Evolutionary conservation across 2,113 vertebrate genomes (phyloP), one percentile per base, ranked within the genome.

Genomic region (Heterotilapia buettikoferi): DNA sequence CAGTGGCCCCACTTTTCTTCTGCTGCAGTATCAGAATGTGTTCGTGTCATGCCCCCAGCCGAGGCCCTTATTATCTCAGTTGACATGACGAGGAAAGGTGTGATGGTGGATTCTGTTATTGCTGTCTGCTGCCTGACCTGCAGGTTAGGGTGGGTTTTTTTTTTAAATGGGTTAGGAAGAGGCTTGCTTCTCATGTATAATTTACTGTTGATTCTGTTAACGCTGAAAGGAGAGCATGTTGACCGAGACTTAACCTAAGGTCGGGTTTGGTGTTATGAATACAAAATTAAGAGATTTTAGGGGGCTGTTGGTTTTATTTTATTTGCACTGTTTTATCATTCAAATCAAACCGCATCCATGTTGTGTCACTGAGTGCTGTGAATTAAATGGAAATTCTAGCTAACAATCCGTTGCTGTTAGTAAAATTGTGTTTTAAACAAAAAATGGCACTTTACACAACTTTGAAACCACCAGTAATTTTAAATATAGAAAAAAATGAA

Each of bases 81-180:
- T 92, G 94, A 96, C 95, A 92, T 63, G 90, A 92, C 59, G 76
- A 93, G 96, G 93, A 93, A 94, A 95, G 93, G 95, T 94, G 92
- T 50, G 88, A 91, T 90, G 90, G 86, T 87, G 84, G 91, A 93
- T 94, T 93, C 87, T 94, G 94, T 91, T 94, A 89, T 88, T 92
- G 88, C 92, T 94, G 92, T 91, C 88, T 94, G 91, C 89, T 82
- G 93, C 88, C 91, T 96, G 96, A 95, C 93, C 94, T 92, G 90
- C 88, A 93, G 94, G 93, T 95, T 94, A 93, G 88, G 79, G 13
- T 76, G 86, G 0, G 2, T 79, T 59, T 86, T 71, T 57, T 89
- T 94, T 92, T 93, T 89, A 86, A 94, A 94, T 90, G 89, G 93
- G 87, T 92, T 90, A 87, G 92, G 89, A 85, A 86, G 91, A 92